These are phyloP conservation scores for Scaeva pyrastri DNA, from an alignment of 2,888 invertebrate species.

Conservation along the genomic window DNA sequence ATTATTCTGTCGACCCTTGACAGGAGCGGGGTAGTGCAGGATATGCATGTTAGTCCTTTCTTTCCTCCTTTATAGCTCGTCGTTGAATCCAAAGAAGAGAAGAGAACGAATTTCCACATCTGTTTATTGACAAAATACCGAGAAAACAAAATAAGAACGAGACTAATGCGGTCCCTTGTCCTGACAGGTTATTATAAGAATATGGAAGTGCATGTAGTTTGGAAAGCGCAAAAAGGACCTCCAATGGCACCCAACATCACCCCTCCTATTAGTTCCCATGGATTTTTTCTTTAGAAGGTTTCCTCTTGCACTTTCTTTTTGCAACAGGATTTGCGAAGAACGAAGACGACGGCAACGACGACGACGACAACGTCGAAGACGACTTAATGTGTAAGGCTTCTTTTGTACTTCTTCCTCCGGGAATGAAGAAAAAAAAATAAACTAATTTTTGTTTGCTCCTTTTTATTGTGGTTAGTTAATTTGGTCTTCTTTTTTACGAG, in stretches of 20 bases:
- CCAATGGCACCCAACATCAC: background rate
- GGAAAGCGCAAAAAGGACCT: constrained; percentile 16
- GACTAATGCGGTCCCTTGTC: constrained; percentile 65
- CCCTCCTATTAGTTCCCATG: constrained; percentile 3
- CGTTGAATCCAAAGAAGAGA: background rate
- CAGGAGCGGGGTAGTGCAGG: background rate
- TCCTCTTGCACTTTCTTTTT: constrained; percentile 35
- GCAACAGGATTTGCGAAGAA: constrained; percentile 56
- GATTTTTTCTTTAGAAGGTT: constrained; percentile 15
- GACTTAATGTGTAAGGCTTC: constrained; percentile 64
- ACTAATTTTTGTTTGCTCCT: constrained; percentile 12
- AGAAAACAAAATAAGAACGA: constrained; percentile 11
- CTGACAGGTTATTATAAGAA: constrained; percentile 70
- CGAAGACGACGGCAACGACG: background rate
- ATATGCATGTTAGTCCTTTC: background rate
- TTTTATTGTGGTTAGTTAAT: constrained; percentile 57
- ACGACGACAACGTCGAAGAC: background rate
- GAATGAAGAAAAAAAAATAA: constrained; percentile 2
- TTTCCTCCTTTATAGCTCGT: background rate
- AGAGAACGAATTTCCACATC: constrained; percentile 51
- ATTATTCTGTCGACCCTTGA: constrained; percentile 64
- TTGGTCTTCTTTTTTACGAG: constrained; percentile 25
- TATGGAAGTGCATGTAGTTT: constrained; percentile 67
- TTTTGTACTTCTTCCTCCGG: constrained; percentile 29
- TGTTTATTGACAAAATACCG: constrained; percentile 57